Percentiles rank a stretch among this genome's conserved stretches.
phyloP scores from a whole-genome alignment of 2,797 vertebrate species.

The Manis javanica region DNA sequence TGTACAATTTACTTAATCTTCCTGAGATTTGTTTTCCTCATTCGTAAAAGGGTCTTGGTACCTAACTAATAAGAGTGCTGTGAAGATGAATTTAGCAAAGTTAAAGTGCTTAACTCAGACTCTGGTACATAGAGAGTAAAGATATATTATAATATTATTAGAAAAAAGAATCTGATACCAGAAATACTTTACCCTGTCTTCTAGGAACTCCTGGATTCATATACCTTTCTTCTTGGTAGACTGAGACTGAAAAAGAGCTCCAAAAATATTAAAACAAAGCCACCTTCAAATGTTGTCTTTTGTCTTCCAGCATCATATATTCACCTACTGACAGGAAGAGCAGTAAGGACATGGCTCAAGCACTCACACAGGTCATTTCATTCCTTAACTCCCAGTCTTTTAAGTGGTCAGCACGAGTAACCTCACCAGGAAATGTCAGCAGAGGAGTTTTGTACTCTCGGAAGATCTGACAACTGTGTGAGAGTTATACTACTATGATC shows the following conservation, averaged over 20 bases:
- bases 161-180: not conserved
- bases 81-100: not conserved
- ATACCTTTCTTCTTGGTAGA: not conserved
- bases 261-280: not conserved
- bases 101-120: not conserved
- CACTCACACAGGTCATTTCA: not conserved
- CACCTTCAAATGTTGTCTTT: not conserved
- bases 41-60: not conserved
- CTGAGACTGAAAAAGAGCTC: not conserved
- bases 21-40: not conserved
- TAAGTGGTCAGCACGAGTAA: not conserved
- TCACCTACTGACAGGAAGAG: not conserved
- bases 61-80: not conserved
- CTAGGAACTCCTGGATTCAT: not conserved
- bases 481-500: not conserved
- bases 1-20: not conserved
- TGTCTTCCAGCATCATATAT: not conserved
- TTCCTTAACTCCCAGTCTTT: not conserved
- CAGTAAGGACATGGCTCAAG: not conserved
- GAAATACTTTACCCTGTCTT: not conserved
- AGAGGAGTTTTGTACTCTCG: not conserved
- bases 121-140: not conserved
- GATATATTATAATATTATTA: not conserved
- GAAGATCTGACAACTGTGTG: not conserved
- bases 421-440: not conserved